A percentile compares a stretch with the other conserved stretches of the same genome.
These are phyloP conservation scores for Dipodomys ordii DNA, from an alignment of 2,113 vertebrate genomes.

Conservation along the genomic window DNA sequence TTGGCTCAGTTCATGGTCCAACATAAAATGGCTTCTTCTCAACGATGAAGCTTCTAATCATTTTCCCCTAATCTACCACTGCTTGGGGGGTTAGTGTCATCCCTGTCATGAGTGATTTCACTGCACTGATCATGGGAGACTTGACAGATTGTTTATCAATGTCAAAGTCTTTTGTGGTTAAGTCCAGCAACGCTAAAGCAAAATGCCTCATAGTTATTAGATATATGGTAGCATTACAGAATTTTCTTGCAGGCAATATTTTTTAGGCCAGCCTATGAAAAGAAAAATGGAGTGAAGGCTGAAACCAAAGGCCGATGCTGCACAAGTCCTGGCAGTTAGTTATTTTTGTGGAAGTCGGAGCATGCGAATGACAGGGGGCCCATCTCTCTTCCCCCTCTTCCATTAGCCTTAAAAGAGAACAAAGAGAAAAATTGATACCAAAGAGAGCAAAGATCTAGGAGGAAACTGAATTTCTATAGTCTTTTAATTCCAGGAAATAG, in stretches of 20 bases:
- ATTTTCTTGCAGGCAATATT: constrained; percentile 86
- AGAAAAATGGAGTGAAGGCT: constrained; percentile 85
- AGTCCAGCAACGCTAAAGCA: constrained; percentile 86
- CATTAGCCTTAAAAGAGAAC: constrained; percentile 83
- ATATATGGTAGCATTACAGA: constrained; percentile 84
- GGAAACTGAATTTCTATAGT: constrained; percentile 70
- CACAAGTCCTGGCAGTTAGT: constrained; percentile 81
- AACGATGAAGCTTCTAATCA: constrained; percentile 77
- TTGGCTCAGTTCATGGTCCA: constrained; percentile 81
- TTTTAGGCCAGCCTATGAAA: constrained; percentile 82
- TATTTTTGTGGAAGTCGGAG: constrained; percentile 85
- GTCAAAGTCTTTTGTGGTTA: constrained; percentile 88
- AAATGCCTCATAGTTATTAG: constrained; percentile 86
- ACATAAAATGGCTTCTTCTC: constrained; percentile 83
- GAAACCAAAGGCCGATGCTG: constrained; percentile 85
- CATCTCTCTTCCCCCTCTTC: constrained; percentile 72
- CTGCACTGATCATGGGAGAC: constrained; percentile 82
- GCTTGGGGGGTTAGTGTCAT: constrained; percentile 77
- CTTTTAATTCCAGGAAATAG: constrained; percentile 82
- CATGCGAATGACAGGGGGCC: constrained; percentile 83
- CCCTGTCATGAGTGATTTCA: constrained; percentile 85
- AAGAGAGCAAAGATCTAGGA: constrained; percentile 81
- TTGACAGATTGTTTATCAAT: constrained; percentile 89
- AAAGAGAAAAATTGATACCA: constrained; percentile 85
- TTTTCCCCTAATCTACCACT: constrained; percentile 75